Evolutionary conservation across 2,888 invertebrate species (phyloP).

Genomic region (Aphodius sticticus): DNA sequence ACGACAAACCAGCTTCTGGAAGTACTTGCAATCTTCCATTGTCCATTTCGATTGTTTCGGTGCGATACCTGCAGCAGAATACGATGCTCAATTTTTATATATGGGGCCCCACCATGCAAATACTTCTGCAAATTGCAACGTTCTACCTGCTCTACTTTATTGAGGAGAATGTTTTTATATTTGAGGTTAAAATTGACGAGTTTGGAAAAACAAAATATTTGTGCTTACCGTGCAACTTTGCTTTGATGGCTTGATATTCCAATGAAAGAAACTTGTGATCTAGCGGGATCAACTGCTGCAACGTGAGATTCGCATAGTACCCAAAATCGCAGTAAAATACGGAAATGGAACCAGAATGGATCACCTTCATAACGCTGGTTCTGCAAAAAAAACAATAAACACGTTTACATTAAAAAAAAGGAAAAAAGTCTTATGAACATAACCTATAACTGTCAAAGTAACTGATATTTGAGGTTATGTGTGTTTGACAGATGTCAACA

Average conservation of each 20-base stretch:
- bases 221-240: constrained; percentile 67
- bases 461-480: neutral
- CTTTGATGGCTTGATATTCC: constrained; percentile 73
- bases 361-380: constrained; percentile 65
- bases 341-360: constrained; percentile 64
- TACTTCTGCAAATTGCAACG: too few relatives aligned
- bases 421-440: neutral
- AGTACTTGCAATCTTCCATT: constrained; percentile 76
- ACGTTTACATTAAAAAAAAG: constrained; percentile 23
- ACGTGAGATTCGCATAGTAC: constrained; percentile 65
- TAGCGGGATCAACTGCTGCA: constrained; percentile 65
- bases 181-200: neutral
- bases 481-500: neutral
- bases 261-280: constrained; percentile 65
- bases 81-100: neutral
- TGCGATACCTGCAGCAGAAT: constrained; percentile 59
- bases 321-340: constrained; percentile 73
- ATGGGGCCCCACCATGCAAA: constrained; percentile 29
- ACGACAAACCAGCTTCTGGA: constrained; percentile 75
- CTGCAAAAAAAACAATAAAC: constrained; percentile 53
- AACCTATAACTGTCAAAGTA: neutral
- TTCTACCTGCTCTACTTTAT: too few relatives aligned
- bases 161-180: too few relatives aligned
- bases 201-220: constrained; percentile 27
- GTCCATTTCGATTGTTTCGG: constrained; percentile 69